phyloP scores from a whole-genome alignment of 2,888 invertebrate genomes.

The Aphodius sticticus region DNA sequence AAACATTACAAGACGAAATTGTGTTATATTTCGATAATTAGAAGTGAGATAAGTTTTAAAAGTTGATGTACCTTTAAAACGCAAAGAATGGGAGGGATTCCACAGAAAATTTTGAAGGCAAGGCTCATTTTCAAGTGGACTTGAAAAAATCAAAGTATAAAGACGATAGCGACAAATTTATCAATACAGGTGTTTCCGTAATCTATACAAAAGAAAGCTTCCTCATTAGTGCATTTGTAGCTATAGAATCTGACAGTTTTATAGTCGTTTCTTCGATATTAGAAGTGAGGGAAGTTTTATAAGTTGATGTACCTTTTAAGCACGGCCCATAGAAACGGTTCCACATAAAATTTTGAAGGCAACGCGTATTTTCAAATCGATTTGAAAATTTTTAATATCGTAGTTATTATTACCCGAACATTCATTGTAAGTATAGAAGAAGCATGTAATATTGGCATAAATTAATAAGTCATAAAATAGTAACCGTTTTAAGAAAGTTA shows the following conservation, averaged over 20 bases:
- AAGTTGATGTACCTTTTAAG: neutral
- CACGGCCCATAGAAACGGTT: neutral
- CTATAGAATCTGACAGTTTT: neutral
- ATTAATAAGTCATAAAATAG: too few relatives aligned
- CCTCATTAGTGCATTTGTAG: neutral
- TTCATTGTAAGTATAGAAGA: too few relatives aligned
- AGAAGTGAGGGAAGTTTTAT: neutral
- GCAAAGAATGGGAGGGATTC: neutral
- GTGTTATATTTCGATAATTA: neutral
- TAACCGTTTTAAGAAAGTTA: too few relatives aligned
- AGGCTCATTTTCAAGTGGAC: neutral
- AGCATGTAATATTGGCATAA: too few relatives aligned
- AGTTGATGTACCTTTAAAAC: neutral
- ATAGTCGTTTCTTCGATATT: neutral
- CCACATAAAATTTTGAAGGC: neutral
- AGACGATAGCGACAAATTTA: too few relatives aligned
- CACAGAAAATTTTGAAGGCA: neutral
- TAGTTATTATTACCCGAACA: neutral
- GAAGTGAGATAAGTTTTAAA: neutral
- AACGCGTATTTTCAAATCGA: neutral
- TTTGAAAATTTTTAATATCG: neutral
- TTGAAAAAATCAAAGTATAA: neutral
- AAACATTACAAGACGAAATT: neutral
- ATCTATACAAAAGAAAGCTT: neutral
- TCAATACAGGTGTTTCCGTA: too few relatives aligned